Evolutionary conservation across 1,140 invertebrate species (phyloP), one percentile per base, ranked within the genome.

Genomic region (Drosophila ogumai): DNA sequence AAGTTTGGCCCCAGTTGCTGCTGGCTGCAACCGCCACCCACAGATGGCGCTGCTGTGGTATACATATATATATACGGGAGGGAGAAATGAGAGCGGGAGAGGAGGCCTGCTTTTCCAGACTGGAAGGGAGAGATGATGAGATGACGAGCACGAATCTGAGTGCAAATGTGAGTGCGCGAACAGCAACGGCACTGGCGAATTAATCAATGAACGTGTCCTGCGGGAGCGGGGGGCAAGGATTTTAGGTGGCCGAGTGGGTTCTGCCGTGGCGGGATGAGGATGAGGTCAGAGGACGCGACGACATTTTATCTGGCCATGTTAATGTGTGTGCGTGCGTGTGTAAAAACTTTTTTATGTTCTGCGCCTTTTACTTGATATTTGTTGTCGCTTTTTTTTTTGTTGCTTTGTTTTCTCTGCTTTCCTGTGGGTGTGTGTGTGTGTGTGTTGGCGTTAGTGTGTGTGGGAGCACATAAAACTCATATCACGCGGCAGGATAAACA

Each of bases 171-270:
- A 79, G 76, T 79, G 75, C 67, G 77, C 55, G 56, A 78, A 64
- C 75, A 65, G 68, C 44, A 15, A 22, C 44, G 44, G 44, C 44
- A 68, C 69, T 78, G 72, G 75, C 61, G 79, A 86, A 85, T 87
- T 87, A 87, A 87, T 87, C 84, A 87, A 87, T 87, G 84, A 86
- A 86, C 56, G 81, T 80, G 65, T 85, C 84, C 84, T 82, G 75
- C 75, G 81, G 81, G 82, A 81, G 66, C 0, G 32, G 43, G 32
- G 38, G 31, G 66, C 34, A 22, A 28, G 22, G 41, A 38, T 44
- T 41, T 40, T 6, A 25, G 44, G 41, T 19, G 32, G 32, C 19
- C 28, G 57, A 32, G 17, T 32, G 17, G 13, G 28, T 10, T 28
- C 8, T 28, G 19, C 12, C 13, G n/a, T 34, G 44, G 13, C 15